Evolutionary conservation across 2,113 vertebrate species (phyloP).

Genomic region (Elephas maximus): DNA sequence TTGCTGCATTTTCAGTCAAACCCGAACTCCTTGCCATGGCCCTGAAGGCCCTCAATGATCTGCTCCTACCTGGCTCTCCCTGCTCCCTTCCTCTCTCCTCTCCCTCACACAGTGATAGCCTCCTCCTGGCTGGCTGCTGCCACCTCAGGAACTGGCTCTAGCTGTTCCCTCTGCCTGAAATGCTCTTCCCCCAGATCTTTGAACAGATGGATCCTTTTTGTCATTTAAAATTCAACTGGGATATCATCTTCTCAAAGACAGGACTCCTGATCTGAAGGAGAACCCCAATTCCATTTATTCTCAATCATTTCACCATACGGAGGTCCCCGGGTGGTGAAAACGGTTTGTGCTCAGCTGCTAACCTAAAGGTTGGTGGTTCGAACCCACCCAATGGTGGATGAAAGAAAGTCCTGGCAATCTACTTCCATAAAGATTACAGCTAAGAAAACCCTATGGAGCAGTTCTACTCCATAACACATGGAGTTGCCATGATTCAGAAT

Average conservation of each 20-base stretch:
- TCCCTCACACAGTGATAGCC: background rate
- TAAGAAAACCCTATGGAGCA: background rate
- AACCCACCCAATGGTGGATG: background rate
- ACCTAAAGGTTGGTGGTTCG: background rate
- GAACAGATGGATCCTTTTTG: background rate
- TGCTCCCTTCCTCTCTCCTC: no score
- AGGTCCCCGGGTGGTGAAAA: background rate
- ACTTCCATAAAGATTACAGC: background rate
- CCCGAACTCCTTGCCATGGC: background rate
- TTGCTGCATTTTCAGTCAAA: background rate
- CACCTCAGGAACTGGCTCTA: background rate
- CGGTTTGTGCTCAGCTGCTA: background rate
- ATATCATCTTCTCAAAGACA: background rate
- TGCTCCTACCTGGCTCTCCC: background rate
- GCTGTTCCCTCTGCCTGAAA: background rate
- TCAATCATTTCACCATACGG: background rate
- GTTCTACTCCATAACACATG: background rate
- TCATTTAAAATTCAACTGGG: background rate
- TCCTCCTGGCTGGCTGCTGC: background rate
- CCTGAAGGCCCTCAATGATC: background rate
- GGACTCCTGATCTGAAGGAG: background rate
- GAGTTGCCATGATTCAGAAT: background rate
- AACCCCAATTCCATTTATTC: background rate
- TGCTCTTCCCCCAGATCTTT: background rate
- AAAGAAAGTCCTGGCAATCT: background rate